A percentile compares a stretch with the other conserved stretches of the same genome.
Evolutionary conservation across 2,113 vertebrate genomes (phyloP).

Genomic region (Hydropotes inermis): DNA sequence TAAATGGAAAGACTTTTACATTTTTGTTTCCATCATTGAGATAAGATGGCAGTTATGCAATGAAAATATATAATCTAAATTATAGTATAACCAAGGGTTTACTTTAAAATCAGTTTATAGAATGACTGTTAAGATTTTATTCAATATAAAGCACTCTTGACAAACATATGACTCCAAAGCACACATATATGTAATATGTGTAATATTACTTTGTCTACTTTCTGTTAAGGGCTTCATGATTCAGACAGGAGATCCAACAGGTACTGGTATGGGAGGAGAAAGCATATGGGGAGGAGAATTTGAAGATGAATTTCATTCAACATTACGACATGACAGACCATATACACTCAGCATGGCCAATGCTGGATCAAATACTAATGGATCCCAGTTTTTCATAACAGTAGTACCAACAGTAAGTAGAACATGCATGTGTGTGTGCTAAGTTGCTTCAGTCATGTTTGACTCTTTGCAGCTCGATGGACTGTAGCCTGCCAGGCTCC

Average conservation of each 20-base stretch:
- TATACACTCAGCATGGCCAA: constrained; percentile 99
- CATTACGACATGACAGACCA: constrained; percentile 95
- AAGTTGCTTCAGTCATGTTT: neutral
- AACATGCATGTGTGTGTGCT: neutral
- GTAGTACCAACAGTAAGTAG: constrained; percentile 96
- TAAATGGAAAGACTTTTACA: constrained; percentile 18
- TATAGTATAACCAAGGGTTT: neutral
- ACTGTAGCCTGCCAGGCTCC: neutral
- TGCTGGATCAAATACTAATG: constrained; percentile 93
- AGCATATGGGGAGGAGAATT: constrained; percentile 99
- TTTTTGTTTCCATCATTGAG: constrained; percentile 17
- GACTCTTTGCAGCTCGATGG: neutral
- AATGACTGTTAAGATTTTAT: neutral
- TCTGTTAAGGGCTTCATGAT: constrained; percentile 95
- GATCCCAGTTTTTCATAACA: constrained; percentile 97
- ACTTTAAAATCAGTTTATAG: neutral
- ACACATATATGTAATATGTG: neutral
- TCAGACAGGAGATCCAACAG: constrained; percentile 98
- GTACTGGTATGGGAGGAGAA: constrained; percentile 98
- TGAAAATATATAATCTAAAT: constrained; percentile 31
- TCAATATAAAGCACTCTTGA: neutral
- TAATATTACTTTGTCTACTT: neutral
- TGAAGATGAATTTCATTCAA: constrained; percentile 98
- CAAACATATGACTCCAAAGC: neutral
- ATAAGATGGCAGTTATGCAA: neutral